Base-by-base conservation (phyloP, 2,797 vertebrate genomes). In the Pyrocephalus nanus region DNA sequence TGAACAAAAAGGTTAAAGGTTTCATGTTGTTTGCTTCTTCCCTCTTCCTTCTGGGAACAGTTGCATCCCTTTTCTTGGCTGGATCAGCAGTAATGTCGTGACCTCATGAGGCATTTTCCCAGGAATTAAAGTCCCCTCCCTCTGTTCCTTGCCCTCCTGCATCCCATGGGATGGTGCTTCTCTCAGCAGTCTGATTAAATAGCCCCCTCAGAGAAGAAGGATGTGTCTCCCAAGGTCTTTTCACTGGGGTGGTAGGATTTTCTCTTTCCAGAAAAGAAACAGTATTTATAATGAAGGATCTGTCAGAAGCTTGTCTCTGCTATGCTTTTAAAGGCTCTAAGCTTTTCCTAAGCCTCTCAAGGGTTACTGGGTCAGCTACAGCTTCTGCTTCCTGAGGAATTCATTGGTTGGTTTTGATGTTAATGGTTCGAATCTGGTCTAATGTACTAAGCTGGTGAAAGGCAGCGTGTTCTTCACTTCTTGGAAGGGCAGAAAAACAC, bases 91-190 rank as follows among this genome's bases (percentile, higher is more conserved):
- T 88, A 65, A 47, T 90, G 85, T 94, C 60, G 78, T 94, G 95
- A 95, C 94, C 95, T 93, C 45, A 4, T 57, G 57, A 92, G 42
- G 74, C 88, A 94, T 85, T 95, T 97, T 97, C 96, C 95, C 95
- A 95, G 90, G 91, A 95, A 82, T 71, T 64, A 6, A 88, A 81
- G 43, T 95, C 73, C 64, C 73, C 67, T 94, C 76, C 50, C 36
- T 86, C 73, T 72, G 20, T 78, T 90, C 86, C 64, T 57, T 95
- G 21, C 77, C 53, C 47, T 92, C 34, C 38, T 79, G 42, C 2
- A 0, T 92, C 91, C 74, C 88, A 15, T 55, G 93, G 91, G 90
- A 87, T 34, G 42, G 11, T 74, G 40, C 61, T 95, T 85, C 83
- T 93, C 73, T 86, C 19, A 32, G 71, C 64, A 54, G 53, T 51